Evolutionary conservation across 2,797 vertebrate species (phyloP).

Genomic region (Salarias fasciatus): DNA sequence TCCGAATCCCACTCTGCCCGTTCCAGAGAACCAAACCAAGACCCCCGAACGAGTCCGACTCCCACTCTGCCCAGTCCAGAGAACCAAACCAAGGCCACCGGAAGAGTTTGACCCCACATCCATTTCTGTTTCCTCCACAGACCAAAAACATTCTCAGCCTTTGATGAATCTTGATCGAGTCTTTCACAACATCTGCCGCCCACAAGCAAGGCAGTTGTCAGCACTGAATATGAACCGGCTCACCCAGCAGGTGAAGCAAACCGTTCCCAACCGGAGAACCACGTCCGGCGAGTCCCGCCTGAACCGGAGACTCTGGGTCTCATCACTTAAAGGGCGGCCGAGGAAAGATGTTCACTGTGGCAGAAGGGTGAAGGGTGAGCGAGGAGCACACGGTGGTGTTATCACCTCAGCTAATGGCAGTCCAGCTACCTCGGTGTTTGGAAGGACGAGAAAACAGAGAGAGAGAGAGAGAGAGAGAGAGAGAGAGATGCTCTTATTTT

Average conservation of each 20-base stretch:
- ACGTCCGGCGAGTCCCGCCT: too few species aligned
- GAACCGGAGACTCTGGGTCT: too few species aligned
- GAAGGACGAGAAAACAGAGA: slow-evolving; percentile 11
- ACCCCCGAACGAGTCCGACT: too few species aligned
- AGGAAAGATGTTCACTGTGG: slow-evolving; percentile 30
- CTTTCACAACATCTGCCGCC: slow-evolving; percentile 35
- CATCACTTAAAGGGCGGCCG: too few species aligned
- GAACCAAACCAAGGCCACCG: slow-evolving; percentile 33
- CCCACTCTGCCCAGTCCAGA: slow-evolving; percentile 35
- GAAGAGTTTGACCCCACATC: slow-evolving; percentile 40
- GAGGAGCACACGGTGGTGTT: slow-evolving; percentile 28
- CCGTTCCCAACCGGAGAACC: slow-evolving; percentile 9
- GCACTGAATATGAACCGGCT: slow-evolving; percentile 10
- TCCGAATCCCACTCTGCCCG: too few species aligned
- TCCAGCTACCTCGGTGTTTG: slow-evolving; percentile 58
- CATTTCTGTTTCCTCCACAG: too few species aligned
- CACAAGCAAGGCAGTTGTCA: slow-evolving; percentile 40
- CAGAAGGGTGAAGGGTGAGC: slow-evolving; percentile 45
- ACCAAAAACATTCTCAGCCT: slow-evolving; percentile 25
- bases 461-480: not conserved
- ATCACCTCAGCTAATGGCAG: slow-evolving; percentile 40
- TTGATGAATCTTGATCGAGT: slow-evolving; percentile 42
- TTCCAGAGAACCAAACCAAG: too few species aligned
- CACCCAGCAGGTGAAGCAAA: slow-evolving; percentile 36
- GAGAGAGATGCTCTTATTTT: slow-evolving; percentile 60